A percentile compares a stretch with the other conserved stretches of the same genome.
phyloP scores from a whole-genome alignment of 2,113 vertebrate genomes.

The Syngnathus floridae region DNA sequence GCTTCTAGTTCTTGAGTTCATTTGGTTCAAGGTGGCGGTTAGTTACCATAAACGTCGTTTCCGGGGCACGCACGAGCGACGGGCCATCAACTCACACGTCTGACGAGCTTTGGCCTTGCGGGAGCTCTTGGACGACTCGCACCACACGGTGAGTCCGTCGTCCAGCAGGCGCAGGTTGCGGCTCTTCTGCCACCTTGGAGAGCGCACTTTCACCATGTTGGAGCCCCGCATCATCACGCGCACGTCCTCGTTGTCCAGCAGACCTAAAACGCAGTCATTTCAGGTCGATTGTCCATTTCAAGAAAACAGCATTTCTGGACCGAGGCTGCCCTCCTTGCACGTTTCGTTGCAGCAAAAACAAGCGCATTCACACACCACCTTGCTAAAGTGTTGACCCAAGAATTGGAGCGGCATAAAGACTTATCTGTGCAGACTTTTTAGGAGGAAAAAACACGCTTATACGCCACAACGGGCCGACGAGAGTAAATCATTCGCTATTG shows the following conservation, averaged over 20 bases:
- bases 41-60: neutral
- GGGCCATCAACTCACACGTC: conserved; percentile 77
- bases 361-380: neutral
- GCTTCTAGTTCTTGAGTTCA: too few relatives aligned
- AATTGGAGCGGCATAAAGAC: neutral
- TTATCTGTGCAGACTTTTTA: neutral
- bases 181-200: conserved; percentile 74
- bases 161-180: conserved; percentile 81
- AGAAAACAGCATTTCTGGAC: too few relatives aligned
- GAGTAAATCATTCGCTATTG: conserved; percentile 14
- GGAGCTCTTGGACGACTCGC: conserved; percentile 76
- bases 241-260: conserved; percentile 84
- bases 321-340: too few relatives aligned
- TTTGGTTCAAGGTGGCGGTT: neutral
- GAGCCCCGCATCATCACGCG: conserved; percentile 82
- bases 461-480: too few relatives aligned
- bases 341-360: neutral
- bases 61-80: too few relatives aligned
- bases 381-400: neutral
- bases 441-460: neutral
- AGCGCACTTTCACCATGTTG: conserved; percentile 83
- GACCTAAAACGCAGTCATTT: conserved; percentile 60
- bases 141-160: conserved; percentile 86
- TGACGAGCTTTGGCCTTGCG: conserved; percentile 69
- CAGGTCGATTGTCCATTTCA: too few relatives aligned